Base-by-base conservation (phyloP, 2,888 invertebrate genomes). In the Eupithecia inturbata region DNA sequence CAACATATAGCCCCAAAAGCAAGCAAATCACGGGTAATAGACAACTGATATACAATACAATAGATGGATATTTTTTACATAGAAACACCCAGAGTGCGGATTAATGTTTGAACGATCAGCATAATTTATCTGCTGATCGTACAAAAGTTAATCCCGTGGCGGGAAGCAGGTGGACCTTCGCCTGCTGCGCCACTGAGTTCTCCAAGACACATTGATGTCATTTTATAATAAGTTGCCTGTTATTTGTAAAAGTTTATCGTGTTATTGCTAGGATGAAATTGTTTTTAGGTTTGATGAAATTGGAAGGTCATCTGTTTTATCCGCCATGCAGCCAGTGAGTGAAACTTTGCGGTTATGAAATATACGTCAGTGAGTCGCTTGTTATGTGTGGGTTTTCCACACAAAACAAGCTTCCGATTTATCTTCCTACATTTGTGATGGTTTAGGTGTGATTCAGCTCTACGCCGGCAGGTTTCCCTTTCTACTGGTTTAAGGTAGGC, bases 291-390 rank as follows among this genome's bases (percentile, higher is more conserved):
- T 67, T 70, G 68, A 72, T 66, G 75, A 72, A 72, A 75, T 33
- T 72, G 57, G 39, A 70, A 75, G 75, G 72, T 75, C 75, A 72
- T 31, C 14, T 66, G 72, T 70, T 70, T 72, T 68, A 72, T 64
- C 63, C 63, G 68, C 66, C 75, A 72, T 71, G 72, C 72, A 45
- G 68, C 10, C 57, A 36, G 22, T 26, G 64, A 68, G 53, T 75
- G 72, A 67, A 41, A 31, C 36, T 67, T 67, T 67, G 57, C 57
- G 57, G 67, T 70, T 41, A 70, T 69, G 68, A 69, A 67, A 67
- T 28, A 22, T 67, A 67, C 45, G 49, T 67, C 31, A 33, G n/a
- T 31, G 7, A 19, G 0, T 36, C 3, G 5, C 36, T 64, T 36
- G 19, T 64, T 64, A 9, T 1, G 31, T 66, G n/a, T 41, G 14